Evolutionary conservation across 2,797 vertebrate species (phyloP).

Genomic region (Mormyrops boulengeri): DNA sequence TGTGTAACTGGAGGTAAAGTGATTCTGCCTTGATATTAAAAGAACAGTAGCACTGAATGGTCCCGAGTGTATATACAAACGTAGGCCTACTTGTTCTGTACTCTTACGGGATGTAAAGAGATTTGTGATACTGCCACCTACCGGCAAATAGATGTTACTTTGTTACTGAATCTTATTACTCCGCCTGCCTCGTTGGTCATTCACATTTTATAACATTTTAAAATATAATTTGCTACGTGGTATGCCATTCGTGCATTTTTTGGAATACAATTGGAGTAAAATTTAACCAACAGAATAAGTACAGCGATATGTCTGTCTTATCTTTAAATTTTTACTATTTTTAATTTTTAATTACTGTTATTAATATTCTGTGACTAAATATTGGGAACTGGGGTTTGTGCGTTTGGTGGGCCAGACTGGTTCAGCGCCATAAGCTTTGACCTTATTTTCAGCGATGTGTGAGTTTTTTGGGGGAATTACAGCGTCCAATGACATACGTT

Average conservation of each 20-base stretch:
- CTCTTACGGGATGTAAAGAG: not conserved
- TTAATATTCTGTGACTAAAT: not conserved
- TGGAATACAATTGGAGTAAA: not conserved
- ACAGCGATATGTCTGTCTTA: not conserved
- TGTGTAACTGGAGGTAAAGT: not conserved
- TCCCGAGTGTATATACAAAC: not conserved
- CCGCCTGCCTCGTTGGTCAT: not conserved
- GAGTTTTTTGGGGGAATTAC: not conserved
- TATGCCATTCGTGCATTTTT: not conserved
- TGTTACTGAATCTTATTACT: not conserved
- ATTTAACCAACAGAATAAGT: not conserved
- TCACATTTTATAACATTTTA: not conserved
- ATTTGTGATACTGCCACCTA: not conserved
- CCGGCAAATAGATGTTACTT: not conserved
- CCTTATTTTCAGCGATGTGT: not conserved
- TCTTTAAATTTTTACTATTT: not conserved
- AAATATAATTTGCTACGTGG: not conserved
- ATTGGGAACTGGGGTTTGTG: not conserved
- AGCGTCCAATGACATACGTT: too few species aligned
- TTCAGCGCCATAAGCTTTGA: not conserved
- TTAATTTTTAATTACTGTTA: not conserved
- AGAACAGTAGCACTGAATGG: not conserved
- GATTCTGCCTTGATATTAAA: not conserved
- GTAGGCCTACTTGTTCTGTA: not conserved
- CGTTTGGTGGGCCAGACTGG: not conserved